phyloP scores from a whole-genome alignment of 1,140 invertebrate genomes.

The Hyles euphorbiae region DNA sequence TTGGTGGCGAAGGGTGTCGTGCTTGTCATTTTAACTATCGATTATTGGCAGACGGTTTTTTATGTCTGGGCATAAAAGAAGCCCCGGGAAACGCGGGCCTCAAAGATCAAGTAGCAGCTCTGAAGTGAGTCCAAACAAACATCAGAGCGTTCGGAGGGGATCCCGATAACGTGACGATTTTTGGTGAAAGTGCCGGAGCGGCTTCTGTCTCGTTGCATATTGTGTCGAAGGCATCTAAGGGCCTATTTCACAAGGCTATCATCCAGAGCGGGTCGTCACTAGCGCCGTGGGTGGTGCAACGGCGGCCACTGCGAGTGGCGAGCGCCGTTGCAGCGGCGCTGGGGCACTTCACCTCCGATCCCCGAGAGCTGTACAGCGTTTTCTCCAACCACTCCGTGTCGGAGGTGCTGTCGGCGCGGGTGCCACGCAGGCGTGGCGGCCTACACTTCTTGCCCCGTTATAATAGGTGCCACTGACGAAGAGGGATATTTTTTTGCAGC shows the following conservation, averaged over 20 bases:
- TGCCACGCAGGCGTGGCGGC: neutral
- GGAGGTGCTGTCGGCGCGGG: conserved; percentile 9
- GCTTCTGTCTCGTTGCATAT: conserved; percentile 11
- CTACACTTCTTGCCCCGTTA: conserved; percentile 13
- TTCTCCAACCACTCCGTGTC: conserved; percentile 9
- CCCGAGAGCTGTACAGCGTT: conserved; percentile 12
- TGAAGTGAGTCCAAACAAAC: conserved; percentile 8
- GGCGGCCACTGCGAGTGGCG: conserved; percentile 8
- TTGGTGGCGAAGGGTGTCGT: conserved; percentile 4
- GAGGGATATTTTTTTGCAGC: conserved; percentile 18
- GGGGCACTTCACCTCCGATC: conserved; percentile 7
- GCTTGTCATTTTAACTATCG: conserved; percentile 8
- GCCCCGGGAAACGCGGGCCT: conserved; percentile 11
- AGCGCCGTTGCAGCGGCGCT: conserved; percentile 5
- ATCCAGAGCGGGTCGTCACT: conserved; percentile 53
- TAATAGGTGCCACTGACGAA: conserved; percentile 14
- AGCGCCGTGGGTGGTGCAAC: conserved; percentile 31
- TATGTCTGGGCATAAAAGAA: conserved; percentile 6
- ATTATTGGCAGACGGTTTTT: conserved; percentile 1
- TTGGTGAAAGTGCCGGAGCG: conserved; percentile 12
- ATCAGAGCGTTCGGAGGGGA: conserved; percentile 7
- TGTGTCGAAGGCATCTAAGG: neutral
- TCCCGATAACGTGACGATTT: conserved; percentile 10
- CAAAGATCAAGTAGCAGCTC: conserved; percentile 10
- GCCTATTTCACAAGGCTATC: conserved; percentile 7